Percentiles rank a stretch among this genome's conserved stretches.
Evolutionary conservation across 2,113 vertebrate species (phyloP).

Genomic region (Ovis canadensis): DNA sequence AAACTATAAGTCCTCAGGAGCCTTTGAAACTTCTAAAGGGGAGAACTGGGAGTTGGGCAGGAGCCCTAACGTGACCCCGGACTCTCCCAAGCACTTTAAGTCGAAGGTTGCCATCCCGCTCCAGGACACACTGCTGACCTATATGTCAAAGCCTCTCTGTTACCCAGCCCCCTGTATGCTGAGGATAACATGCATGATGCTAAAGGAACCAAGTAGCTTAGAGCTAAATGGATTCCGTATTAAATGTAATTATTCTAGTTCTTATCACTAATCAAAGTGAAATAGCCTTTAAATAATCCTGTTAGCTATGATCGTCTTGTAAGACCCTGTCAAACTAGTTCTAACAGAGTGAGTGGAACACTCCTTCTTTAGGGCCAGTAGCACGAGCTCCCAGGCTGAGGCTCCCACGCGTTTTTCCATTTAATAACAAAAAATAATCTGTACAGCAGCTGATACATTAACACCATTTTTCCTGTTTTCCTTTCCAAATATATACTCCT

Average conservation of each 20-base stretch:
- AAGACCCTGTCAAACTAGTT: constrained; percentile 27
- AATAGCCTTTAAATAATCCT: constrained; percentile 14
- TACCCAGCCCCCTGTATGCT: not conserved
- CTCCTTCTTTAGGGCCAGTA: not conserved
- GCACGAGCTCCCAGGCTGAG: not conserved
- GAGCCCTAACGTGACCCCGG: not conserved
- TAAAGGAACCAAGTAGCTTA: not conserved
- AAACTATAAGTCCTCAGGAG: not conserved
- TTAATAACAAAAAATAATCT: not conserved
- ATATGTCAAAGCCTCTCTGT: not conserved
- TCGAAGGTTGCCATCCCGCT: not conserved
- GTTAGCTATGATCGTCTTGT: not conserved
- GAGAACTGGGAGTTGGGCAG: not conserved
- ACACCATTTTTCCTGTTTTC: not conserved
- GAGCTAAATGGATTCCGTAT: not conserved
- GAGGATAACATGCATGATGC: rapidly evolving
- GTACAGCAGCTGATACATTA: not conserved
- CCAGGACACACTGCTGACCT: not conserved
- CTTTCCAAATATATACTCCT: not conserved
- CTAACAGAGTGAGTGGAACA: not conserved
- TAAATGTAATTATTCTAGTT: constrained; percentile 20
- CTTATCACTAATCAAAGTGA: constrained; percentile 20
- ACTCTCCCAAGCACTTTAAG: not conserved
- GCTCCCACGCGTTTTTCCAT: not conserved
- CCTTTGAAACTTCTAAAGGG: not conserved